These are phyloP conservation scores for Trogon melanurus DNA, from an alignment of 2,113 vertebrate genomes.

Conservation along the genomic window DNA sequence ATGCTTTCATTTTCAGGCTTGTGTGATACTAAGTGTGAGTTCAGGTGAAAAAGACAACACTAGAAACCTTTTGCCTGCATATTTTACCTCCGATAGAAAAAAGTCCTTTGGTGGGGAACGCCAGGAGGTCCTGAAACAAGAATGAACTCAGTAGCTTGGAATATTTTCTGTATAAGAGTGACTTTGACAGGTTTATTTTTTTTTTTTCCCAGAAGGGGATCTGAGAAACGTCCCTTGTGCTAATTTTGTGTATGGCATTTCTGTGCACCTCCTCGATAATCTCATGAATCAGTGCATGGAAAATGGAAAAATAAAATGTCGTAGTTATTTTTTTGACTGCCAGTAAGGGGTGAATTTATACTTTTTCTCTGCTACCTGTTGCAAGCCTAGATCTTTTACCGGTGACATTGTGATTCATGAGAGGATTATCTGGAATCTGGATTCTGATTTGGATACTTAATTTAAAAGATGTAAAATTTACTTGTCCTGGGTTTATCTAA, in stretches of 20 bases:
- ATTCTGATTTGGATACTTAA: neutral
- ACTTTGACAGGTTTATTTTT: neutral
- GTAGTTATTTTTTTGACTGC: neutral
- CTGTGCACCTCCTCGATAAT: neutral
- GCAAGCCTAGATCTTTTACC: neutral
- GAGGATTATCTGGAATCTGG: neutral
- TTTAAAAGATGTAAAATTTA: neutral
- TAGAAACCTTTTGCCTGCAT: neutral
- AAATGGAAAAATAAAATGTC: neutral
- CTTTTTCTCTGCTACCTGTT: neutral
- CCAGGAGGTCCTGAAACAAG: neutral
- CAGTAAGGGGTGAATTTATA: neutral
- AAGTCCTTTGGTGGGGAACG: neutral
- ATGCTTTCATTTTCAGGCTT: neutral
- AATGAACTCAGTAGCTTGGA: neutral
- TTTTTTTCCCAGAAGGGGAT: neutral
- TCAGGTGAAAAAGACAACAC: neutral
- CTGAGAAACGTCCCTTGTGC: neutral
- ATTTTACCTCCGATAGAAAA: neutral
- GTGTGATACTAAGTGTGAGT: neutral
- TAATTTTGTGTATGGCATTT: neutral
- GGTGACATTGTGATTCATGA: neutral
- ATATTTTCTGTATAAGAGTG: neutral
- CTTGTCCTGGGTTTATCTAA: too few relatives aligned
- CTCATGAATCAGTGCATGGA: neutral